These are phyloP conservation scores for Pyrochroa serraticornis DNA, from an alignment of 2,888 invertebrate species.

Conservation along the genomic window DNA sequence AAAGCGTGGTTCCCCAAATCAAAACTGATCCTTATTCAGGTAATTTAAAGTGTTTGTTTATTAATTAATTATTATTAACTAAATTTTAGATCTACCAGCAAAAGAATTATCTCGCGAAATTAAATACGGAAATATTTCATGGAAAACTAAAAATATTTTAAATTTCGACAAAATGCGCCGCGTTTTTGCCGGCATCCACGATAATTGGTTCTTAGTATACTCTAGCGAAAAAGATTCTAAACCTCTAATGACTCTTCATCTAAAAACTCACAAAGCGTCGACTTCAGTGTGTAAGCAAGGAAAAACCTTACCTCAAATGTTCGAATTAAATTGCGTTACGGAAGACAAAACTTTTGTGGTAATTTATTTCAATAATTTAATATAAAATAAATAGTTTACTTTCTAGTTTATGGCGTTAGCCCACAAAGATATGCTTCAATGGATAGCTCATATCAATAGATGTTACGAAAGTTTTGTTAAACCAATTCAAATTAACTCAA, in stretches of 20 bases:
- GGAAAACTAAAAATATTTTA: conserved; percentile 40
- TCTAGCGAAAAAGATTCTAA: conserved; percentile 39
- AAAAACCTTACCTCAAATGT: conserved; percentile 17
- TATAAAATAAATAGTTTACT: neutral
- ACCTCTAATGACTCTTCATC: conserved; percentile 39
- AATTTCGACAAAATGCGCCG: conserved; percentile 39
- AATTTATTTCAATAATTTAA: neutral
- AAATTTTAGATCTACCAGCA: conserved; percentile 40
- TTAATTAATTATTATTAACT: neutral
- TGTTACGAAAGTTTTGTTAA: conserved; percentile 24
- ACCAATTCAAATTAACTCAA: neutral
- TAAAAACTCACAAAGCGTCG: conserved; percentile 39
- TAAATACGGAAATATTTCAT: conserved; percentile 41
- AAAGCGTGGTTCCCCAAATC: conserved; percentile 5
- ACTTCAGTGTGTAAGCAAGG: conserved; percentile 5
- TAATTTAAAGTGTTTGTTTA: conserved; percentile 15
- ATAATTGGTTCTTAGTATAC: conserved; percentile 44
- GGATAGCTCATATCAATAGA: conserved; percentile 43
- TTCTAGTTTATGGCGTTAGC: conserved; percentile 45
- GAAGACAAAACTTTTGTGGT: conserved; percentile 5
- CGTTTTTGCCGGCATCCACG: conserved; percentile 42
- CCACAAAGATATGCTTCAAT: conserved; percentile 46
- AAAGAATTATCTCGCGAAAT: conserved; percentile 34
- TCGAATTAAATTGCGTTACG: conserved; percentile 15
- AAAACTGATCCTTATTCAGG: conserved; percentile 28